Conservation (phyloP, 2,797 vertebrate genomes). For the Acanthiza pusilla region DNA sequence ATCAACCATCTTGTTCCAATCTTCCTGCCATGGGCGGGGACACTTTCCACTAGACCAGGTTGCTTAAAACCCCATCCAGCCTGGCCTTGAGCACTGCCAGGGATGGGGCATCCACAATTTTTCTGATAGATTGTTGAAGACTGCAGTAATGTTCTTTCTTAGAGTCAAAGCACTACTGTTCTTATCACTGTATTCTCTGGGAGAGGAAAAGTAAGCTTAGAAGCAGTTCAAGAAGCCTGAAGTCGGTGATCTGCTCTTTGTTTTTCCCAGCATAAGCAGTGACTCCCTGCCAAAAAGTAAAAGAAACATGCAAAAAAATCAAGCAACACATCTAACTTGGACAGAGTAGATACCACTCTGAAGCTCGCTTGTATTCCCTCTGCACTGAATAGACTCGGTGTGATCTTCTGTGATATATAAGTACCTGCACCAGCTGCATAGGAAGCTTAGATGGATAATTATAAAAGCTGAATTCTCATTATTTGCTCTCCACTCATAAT, state of each 20-base stretch:
- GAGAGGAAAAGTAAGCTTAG: not conserved
- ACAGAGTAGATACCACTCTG: not conserved
- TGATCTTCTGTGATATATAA: not conserved
- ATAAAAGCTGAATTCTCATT: not conserved
- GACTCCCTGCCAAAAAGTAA: not conserved
- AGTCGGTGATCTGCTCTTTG: not conserved
- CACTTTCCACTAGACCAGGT: not conserved
- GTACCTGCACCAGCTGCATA: not conserved
- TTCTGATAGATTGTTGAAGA: not conserved
- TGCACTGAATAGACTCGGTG: not conserved
- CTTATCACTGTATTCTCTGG: not conserved
- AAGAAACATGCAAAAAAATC: not conserved
- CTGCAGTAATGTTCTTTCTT: not conserved
- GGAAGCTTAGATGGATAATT: not conserved
- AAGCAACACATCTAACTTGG: not conserved
- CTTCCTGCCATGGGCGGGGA: not conserved
- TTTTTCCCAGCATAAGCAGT: not conserved
- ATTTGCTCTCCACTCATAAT: not conserved
- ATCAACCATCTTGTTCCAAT: not conserved
- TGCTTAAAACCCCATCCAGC: not conserved
- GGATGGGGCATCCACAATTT: not conserved
- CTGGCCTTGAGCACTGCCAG: not conserved
- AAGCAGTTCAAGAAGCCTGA: not conserved
- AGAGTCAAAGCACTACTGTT: not conserved
- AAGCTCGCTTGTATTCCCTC: not conserved